phyloP scores from a whole-genome alignment of 2,888 invertebrate genomes.

The Fabriciana adippe region DNA sequence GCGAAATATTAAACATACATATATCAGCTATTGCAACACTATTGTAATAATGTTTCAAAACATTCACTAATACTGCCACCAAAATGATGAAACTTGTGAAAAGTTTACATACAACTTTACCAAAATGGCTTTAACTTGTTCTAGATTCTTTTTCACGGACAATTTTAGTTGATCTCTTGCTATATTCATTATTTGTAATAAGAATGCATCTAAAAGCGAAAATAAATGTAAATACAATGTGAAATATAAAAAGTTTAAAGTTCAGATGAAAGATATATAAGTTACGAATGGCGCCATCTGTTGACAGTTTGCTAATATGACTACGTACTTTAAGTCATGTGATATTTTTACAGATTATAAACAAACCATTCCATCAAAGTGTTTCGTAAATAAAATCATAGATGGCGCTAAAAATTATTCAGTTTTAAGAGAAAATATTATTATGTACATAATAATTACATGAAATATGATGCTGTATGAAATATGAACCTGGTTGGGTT shows the following conservation, averaged over 20 bases:
- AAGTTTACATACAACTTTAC: constrained; percentile 10
- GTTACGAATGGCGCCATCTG: constrained; percentile 24
- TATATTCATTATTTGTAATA: no score
- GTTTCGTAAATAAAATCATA: no score
- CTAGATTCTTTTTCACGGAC: neutral
- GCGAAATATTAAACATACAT: constrained; percentile 53
- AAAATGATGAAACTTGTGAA: constrained; percentile 2
- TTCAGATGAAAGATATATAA: constrained; percentile 13
- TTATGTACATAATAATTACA: no score
- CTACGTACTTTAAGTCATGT: constrained; percentile 1
- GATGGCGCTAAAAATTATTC: no score
- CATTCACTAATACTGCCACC: neutral
- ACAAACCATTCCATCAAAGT: no score
- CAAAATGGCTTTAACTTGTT: neutral
- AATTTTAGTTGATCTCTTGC: no score
- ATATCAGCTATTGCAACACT: constrained; percentile 7
- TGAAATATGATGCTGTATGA: no score
- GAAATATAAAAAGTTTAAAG: no score
- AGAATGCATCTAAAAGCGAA: no score
- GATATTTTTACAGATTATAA: neutral
- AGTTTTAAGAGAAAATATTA: no score
- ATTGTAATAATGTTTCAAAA: constrained; percentile 4
- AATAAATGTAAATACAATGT: no score
- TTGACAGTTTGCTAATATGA: neutral
- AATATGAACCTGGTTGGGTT: no score